These are phyloP conservation scores for Ladona fulva DNA, from an alignment of 1,140 invertebrate species.

Conservation along the genomic window DNA sequence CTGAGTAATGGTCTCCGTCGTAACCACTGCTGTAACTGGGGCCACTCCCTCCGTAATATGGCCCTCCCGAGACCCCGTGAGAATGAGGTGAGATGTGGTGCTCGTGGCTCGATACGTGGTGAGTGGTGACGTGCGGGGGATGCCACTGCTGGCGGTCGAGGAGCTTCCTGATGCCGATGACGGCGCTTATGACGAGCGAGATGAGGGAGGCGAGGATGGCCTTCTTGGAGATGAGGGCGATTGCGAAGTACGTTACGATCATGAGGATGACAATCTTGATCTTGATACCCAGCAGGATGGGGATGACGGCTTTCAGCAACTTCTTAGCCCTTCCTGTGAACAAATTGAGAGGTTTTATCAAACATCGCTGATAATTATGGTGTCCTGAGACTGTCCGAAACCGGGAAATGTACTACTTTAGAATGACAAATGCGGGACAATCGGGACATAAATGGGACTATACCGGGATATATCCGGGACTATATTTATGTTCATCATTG, in stretches of 20 bases:
- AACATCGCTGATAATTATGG: too few species aligned
- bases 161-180: slow-evolving; percentile 45
- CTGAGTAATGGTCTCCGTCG: slow-evolving; percentile 25
- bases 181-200: slow-evolving; percentile 51
- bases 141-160: slow-evolving; percentile 32
- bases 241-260: slow-evolving; percentile 46
- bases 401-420: too few species aligned
- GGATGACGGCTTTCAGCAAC: slow-evolving; percentile 45
- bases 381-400: too few species aligned
- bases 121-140: slow-evolving; percentile 16
- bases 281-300: slow-evolving; percentile 48
- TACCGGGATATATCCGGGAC: too few species aligned
- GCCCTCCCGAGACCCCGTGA: slow-evolving; percentile 33
- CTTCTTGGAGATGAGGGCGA: slow-evolving; percentile 55
- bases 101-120: slow-evolving; percentile 17
- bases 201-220: slow-evolving; percentile 50
- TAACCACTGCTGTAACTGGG: slow-evolving; percentile 28
- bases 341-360: too few species aligned
- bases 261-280: slow-evolving; percentile 48
- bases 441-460: too few species aligned
- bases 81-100: slow-evolving; percentile 33
- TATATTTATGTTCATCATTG: too few species aligned
- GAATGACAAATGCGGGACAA: too few species aligned
- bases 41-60: slow-evolving; percentile 29
- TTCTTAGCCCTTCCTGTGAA: slow-evolving; percentile 49